These are phyloP conservation scores for Lordiphosa collinella DNA, from an alignment of 1,140 invertebrate genomes.

Conservation along the genomic window DNA sequence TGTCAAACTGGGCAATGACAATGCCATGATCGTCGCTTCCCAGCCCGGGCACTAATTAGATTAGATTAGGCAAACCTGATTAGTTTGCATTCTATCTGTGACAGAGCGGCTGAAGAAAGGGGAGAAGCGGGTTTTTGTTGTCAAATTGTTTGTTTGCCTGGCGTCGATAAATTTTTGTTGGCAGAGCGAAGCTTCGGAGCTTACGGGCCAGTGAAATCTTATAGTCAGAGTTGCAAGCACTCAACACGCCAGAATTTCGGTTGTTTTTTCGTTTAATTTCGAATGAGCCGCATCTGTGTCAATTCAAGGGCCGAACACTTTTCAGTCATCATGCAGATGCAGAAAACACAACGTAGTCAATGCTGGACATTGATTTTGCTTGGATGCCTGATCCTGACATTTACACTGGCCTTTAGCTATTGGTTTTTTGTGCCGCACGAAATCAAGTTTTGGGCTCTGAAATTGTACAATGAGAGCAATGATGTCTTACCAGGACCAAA, in stretches of 20 bases:
- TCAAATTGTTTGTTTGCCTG: conserved; percentile 17
- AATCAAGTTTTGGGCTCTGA: conserved; percentile 25
- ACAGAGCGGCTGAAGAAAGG: background rate
- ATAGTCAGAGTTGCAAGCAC: too few species aligned
- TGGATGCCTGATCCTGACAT: conserved; percentile 27
- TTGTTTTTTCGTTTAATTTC: background rate
- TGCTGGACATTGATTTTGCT: conserved; percentile 48
- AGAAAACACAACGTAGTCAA: conserved; percentile 25
- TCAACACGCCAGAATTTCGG: too few species aligned
- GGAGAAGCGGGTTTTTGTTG: conserved; percentile 10
- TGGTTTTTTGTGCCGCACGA: conserved; percentile 50
- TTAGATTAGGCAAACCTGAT: conserved; percentile 63
- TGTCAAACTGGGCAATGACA: background rate
- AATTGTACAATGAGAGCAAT: conserved; percentile 15
- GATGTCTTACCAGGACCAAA: conserved; percentile 2
- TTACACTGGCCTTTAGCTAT: conserved; percentile 41
- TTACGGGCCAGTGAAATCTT: too few species aligned
- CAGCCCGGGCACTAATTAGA: conserved; percentile 41
- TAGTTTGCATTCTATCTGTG: conserved; percentile 22
- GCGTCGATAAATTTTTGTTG: background rate
- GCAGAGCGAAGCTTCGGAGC: too few species aligned
- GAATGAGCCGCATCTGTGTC: background rate
- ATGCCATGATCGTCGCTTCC: conserved; percentile 21
- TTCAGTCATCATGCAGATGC: conserved; percentile 39
- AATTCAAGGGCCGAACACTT: background rate